phyloP scores from a whole-genome alignment of 2,113 vertebrate species.

The Dipodomys merriami region DNA sequence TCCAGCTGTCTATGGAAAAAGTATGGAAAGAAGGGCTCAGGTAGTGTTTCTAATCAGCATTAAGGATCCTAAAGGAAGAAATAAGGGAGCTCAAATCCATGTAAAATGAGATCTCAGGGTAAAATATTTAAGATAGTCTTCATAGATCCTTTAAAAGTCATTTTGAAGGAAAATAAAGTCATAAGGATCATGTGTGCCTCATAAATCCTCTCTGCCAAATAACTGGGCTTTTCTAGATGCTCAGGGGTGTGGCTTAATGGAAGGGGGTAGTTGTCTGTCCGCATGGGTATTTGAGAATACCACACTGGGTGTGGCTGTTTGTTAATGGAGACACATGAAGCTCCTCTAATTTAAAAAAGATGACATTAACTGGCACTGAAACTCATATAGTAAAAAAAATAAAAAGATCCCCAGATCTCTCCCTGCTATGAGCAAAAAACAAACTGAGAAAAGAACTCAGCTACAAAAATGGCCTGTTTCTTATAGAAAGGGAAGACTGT shows the following conservation, averaged over 20 bases:
- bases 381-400: background rate
- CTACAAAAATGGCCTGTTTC: background rate
- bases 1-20: conserved; percentile 26
- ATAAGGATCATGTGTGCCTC: background rate
- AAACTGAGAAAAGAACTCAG: conserved; percentile 17
- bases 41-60: background rate
- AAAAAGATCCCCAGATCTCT: conserved; percentile 36
- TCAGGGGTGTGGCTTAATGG: background rate
- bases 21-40: background rate
- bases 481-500: conserved; percentile 32
- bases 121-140: conserved; percentile 44
- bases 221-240: background rate
- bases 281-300: conserved; percentile 1
- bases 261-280: background rate
- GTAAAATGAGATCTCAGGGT: background rate
- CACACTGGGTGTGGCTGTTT: background rate
- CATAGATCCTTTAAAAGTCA: conserved; percentile 39
- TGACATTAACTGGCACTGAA: conserved; percentile 36
- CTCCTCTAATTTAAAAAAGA: conserved; percentile 16
- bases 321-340: conserved; percentile 25
- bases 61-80: conserved; percentile 38
- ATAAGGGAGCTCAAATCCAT: background rate
- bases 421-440: background rate
- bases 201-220: background rate
- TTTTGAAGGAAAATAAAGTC: background rate